phyloP scores from a whole-genome alignment of 2,113 vertebrate genomes.

The Menidia beryllina region DNA sequence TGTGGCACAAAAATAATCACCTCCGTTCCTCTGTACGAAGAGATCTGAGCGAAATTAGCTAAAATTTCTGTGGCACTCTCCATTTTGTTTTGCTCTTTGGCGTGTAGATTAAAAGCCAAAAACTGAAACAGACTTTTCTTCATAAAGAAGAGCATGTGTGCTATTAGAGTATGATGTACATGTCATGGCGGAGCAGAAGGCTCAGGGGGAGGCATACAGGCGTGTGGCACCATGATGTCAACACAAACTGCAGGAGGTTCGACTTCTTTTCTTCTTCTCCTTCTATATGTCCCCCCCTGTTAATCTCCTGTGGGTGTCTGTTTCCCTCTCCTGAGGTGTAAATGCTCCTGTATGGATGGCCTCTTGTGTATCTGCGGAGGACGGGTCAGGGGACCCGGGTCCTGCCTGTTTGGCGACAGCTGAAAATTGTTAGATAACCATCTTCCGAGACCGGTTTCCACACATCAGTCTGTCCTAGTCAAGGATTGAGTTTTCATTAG shows the following conservation, averaged over 20 bases:
- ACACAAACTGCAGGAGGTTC: background rate
- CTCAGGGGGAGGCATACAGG: background rate
- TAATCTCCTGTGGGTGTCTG: constrained; percentile 1
- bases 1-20: background rate
- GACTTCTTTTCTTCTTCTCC: background rate
- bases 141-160: too few species aligned
- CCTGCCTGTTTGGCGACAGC: constrained; percentile 1
- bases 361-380: constrained; percentile 1
- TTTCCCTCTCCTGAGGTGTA: constrained; percentile 4
- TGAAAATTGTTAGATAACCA: background rate
- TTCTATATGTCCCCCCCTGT: background rate
- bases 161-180: background rate
- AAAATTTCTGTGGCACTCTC: background rate
- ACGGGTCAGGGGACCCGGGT: background rate
- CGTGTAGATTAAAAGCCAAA: background rate
- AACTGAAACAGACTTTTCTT: background rate
- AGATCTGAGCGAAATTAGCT: background rate
- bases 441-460: background rate
- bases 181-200: background rate
- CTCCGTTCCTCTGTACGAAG: background rate
- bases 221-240: too few species aligned
- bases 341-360: constrained; percentile 3
- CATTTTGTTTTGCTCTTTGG: background rate
- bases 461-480: background rate
- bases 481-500: background rate